Base-by-base conservation (phyloP, 2,113 vertebrate genomes). In the Ahaetulla prasina region DNA sequence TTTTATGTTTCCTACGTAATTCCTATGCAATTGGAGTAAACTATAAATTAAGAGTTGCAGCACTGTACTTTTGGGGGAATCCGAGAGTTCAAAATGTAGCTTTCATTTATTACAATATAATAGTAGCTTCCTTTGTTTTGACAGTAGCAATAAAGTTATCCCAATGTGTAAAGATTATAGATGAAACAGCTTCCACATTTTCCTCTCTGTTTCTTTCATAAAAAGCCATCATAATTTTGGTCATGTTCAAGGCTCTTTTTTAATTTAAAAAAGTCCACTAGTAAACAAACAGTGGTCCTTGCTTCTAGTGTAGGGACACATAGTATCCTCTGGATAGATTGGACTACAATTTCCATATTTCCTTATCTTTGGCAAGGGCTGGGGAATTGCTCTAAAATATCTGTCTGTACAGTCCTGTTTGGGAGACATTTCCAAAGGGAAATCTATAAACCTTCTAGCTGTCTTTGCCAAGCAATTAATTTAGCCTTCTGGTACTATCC, bases 101-200 rank as follows among this genome's bases (percentile, higher is more conserved):
- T 97, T 97, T 96, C 95, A 95, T 97, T 97, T 96, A 96, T 97
- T 97, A 96, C 97, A 95, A 96, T 97, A 97, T 97, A 98, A 98
- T 97, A 96, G 96, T 96, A 97, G 96, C 96, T 97, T 97, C 97
- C 97, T 96, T 97, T 98, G 96, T 97, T 97, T 96, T 98, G 97
- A 98, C 97, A 98, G 94, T 94, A 94, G 96, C 96, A 97, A 97
- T 97, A 97, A 97, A 97, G 96, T 97, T 97, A 97, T 95, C 96
- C 94, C 95, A 93, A 96, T 89, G 93, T 96, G 96, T 96, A 98
- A 97, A 93, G 96, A 93, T 89, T 90, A 92, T 93, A 95, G 74
- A 54, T 27, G 57, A 87, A 91, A 87, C 23, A 25, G 20, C 18
- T 91, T 18, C 23, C 35, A 54, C 23, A 54, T 27, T 89, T 68